Evolutionary conservation across 1,140 invertebrate genomes (phyloP).

Genomic region (Halyomorpha halys): DNA sequence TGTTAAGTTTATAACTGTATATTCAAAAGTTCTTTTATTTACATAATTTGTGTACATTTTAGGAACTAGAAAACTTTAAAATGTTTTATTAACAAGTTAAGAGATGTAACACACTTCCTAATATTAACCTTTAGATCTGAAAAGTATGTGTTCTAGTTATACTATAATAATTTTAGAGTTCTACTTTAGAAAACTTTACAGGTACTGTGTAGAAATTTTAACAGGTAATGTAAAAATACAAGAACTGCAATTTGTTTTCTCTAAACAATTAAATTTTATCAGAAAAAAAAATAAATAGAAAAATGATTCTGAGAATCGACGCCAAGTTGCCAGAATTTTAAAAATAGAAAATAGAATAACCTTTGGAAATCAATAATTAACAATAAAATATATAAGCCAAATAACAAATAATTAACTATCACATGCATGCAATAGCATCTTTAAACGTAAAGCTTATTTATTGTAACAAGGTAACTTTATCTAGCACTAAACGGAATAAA

Average conservation of each 20-base stretch:
- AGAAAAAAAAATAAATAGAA: background rate
- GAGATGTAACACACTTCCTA: constrained; percentile 5
- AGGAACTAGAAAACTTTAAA: background rate
- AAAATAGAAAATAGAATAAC: background rate
- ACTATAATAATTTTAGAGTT: constrained; percentile 9
- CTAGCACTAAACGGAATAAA: background rate
- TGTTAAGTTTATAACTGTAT: no score
- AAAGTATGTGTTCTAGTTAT: background rate
- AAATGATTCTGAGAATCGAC: background rate
- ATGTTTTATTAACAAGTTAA: background rate
- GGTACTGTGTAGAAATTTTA: constrained; percentile 11
- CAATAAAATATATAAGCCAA: background rate
- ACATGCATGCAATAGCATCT: constrained; percentile 11
- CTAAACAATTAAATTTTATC: background rate
- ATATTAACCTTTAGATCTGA: background rate
- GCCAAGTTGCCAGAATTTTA: background rate
- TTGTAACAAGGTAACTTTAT: constrained; percentile 13
- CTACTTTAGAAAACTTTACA: constrained; percentile 6
- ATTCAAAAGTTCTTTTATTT: no score
- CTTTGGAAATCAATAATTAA: background rate
- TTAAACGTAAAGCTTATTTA: constrained; percentile 2
- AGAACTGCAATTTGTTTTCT: background rate
- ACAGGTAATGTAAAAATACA: no score
- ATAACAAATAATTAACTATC: background rate
- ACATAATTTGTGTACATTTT: constrained; percentile 4